Evolutionary conservation across 2,888 invertebrate species (phyloP).

Genomic region (Taenaris catops): DNA sequence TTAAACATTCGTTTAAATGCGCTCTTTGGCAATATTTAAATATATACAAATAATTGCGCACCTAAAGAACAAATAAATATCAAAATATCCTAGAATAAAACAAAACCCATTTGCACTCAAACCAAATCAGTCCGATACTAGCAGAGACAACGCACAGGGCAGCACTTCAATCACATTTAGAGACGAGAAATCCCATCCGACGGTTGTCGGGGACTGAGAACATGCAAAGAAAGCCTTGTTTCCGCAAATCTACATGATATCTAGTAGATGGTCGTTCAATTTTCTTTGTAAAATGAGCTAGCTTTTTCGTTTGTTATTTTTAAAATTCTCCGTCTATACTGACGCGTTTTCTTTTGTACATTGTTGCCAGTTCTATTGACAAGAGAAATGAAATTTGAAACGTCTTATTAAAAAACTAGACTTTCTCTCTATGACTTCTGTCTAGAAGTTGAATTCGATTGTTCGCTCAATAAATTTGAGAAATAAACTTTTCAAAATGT

Average conservation of each 20-base stretch:
- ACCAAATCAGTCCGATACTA: conserved; percentile 17
- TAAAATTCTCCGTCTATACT: conserved; percentile 2
- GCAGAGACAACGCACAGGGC: conserved; percentile 14
- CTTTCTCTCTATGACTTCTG: too few relatives aligned
- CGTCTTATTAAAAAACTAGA: not conserved
- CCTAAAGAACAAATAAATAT: too few relatives aligned
- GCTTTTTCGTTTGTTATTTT: conserved; percentile 16
- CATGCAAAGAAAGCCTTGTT: conserved; percentile 14
- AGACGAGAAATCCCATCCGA: conserved; percentile 24
- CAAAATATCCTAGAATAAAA: conserved; percentile 1
- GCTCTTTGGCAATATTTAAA: too few relatives aligned
- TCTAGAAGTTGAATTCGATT: too few relatives aligned
- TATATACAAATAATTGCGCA: too few relatives aligned
- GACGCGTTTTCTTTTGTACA: conserved; percentile 1
- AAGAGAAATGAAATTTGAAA: conserved; percentile 1
- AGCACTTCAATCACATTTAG: conserved; percentile 29
- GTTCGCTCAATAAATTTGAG: too few relatives aligned
- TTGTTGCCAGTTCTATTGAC: not conserved
- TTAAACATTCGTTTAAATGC: too few relatives aligned
- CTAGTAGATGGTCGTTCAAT: conserved; percentile 19
- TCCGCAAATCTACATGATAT: conserved; percentile 19
- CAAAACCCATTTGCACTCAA: conserved; percentile 18
- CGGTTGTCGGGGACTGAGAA: conserved; percentile 12
- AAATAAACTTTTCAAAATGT: too few relatives aligned
- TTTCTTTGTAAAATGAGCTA: conserved; percentile 21